phyloP scores from a whole-genome alignment of 2,113 vertebrate species.

The Tamias sibiricus region DNA sequence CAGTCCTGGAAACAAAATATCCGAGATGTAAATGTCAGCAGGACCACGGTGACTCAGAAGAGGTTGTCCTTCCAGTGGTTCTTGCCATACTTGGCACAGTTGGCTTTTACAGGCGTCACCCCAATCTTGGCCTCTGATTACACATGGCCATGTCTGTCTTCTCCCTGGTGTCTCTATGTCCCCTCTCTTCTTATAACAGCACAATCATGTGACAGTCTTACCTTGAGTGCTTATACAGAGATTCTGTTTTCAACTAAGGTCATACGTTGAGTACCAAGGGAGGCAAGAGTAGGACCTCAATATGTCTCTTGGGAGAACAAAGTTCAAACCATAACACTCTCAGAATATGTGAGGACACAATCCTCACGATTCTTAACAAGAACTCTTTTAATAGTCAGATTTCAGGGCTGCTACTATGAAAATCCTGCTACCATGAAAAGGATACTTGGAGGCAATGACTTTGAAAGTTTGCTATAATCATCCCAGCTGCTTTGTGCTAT shows the following conservation, averaged over 20 bases:
- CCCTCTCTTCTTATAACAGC: not conserved
- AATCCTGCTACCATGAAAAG: not conserved
- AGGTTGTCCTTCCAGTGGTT: not conserved
- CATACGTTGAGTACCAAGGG: not conserved
- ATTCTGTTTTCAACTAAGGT: not conserved
- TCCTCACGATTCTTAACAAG: slow-evolving; percentile 2
- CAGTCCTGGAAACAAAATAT: not conserved
- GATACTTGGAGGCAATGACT: slow-evolving; percentile 4
- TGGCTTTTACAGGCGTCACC: not conserved
- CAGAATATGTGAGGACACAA: not conserved
- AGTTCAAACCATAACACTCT: slow-evolving; percentile 10
- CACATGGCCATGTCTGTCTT: not conserved
- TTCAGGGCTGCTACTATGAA: no score
- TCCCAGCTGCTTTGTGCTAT: not conserved
- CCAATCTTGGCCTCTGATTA: not conserved
- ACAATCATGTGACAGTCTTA: not conserved
- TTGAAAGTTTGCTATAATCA: slow-evolving; percentile 35
- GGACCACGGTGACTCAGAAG: not conserved
- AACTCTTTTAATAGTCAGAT: not conserved
- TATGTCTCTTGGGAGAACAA: not conserved
- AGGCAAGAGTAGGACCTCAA: not conserved
- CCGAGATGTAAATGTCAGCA: not conserved
- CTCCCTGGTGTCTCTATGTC: not conserved
- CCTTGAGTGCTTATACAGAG: not conserved
- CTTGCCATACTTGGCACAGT: not conserved